Evolutionary conservation across 2,113 vertebrate genomes (phyloP), one percentile per base, ranked within the genome.

Genomic region (Oreotrochilus melanogaster): DNA sequence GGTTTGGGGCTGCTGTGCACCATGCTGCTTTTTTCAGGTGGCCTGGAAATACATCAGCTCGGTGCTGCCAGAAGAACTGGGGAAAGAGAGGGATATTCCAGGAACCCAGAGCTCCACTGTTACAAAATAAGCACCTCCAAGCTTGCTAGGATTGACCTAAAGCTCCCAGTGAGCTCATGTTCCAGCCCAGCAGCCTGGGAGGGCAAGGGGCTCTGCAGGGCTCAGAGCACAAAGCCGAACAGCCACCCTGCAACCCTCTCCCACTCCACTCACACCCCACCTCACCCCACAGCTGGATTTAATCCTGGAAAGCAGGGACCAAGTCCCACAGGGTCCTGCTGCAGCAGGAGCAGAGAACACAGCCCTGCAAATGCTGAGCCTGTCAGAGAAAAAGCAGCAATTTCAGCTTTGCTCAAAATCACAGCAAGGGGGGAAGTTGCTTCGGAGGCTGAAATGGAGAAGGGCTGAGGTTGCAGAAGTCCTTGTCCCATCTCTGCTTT

Each of bases 61-160:
- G 0, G 7, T 6, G 42, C 33, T 9, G 7, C 43, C 35, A 4
- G 7, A n/a, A 16, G 47, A 12, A 42, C 7, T 4, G 0, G 45
- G n/a, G 17, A 51, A 47, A 24, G 39, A 11, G 31, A 3, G 45
- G 47, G 22, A 3, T 7, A 15, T 7, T 13, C 31, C 37, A 14
- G 45, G 25, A 11, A 3, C 9, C 60, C 57, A 6, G 35, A 73
- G 43, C 27, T 67, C 5, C 5, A n/a, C 30, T 0, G 0, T 30
- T 9, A 7, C 21, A 16, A 6, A 28, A 8, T 0, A 0, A 65
- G 9, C 11, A 2, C 31, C 0, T 0, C 4, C 22, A 3, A 19
- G 19, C n/a, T 62, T 0, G 0, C 23, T 0, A 5, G 42, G 65
- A 35, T 39, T 0, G n/a, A 11, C 37, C 39, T 50, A 15, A 1